Evolutionary conservation across 2,113 vertebrate species (phyloP), one percentile per base, ranked within the genome.

Genomic region (Sciurus niger): DNA sequence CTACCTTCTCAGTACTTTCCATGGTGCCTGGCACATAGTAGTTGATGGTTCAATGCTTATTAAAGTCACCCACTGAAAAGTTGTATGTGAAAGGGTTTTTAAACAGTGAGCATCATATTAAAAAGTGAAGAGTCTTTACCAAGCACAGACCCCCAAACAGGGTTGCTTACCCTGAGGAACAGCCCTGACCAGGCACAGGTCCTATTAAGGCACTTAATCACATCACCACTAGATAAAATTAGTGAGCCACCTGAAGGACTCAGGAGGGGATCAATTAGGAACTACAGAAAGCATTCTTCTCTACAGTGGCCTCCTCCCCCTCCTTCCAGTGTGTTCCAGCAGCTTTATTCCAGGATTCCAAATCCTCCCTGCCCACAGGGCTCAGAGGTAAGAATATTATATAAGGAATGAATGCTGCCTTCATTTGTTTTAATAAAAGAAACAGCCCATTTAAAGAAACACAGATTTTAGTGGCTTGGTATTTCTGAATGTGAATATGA

Each of bases 391-490:
- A 97, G 84, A 96, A 93, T 46, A 53, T 94, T 98, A 97, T 0
- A 95, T 82, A 97, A 98, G 96, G 87, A 51, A 79, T 83, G 70
- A 84, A 96, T 40, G 77, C 90, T 77, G 80, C 77, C 91, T 78
- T 95, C 96, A 72, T 93, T 97, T 97, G 84, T 95, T 94, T 96
- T 92, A 96, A 96, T 97, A 97, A 98, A 98, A 93, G 84, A 97
- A 97, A 92, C 60, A 96, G 94, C 76, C 74, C 95, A 97, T 97
- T 98, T 98, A 98, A 98, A 98, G 93, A 95, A 87, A 95, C 97
- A 97, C 90, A 55, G 67, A 88, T 90, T 97, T 97, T 43, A 96
- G 95, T 46, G 37, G 67, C 94, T 98, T 83, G 89, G 97, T 90
- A 96, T 95, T 98, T 98, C 97, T 91, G 84, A 95, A 95, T 95